Percentiles rank a stretch among this genome's conserved stretches.
These are phyloP conservation scores for Mesembrinibis cayennensis DNA, from an alignment of 2,113 vertebrate species.

Conservation along the genomic window DNA sequence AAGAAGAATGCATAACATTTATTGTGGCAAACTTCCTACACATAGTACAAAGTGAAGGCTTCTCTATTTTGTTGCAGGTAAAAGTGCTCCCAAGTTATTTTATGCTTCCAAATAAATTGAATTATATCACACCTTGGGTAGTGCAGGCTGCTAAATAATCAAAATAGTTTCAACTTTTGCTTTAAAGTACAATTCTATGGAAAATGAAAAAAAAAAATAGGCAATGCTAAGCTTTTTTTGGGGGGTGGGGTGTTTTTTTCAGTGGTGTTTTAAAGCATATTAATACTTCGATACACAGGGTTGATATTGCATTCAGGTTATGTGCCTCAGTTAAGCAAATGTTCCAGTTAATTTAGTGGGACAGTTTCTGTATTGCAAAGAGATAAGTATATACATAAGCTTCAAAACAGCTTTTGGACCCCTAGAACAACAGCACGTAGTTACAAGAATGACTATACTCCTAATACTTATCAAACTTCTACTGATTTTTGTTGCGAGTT, in stretches of 20 bases:
- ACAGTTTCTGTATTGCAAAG: neutral
- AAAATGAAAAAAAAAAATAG: neutral
- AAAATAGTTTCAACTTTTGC: neutral
- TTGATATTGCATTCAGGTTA: neutral
- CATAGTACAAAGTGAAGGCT: conserved; percentile 80
- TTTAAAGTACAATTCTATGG: neutral
- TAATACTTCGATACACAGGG: neutral
- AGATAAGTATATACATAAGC: neutral
- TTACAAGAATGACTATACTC: neutral
- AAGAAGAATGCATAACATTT: conserved; percentile 82
- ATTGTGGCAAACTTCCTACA: conserved; percentile 82
- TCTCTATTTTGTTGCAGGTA: conserved; percentile 85
- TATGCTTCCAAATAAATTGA: neutral
- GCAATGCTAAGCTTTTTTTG: neutral
- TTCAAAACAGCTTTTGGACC: neutral
- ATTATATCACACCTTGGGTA: neutral
- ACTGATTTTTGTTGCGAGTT: neutral
- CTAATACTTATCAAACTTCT: neutral
- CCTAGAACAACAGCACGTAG: neutral
- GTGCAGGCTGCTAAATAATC: neutral
- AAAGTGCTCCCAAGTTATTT: neutral
- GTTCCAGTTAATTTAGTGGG: neutral
- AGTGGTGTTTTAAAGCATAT: neutral
- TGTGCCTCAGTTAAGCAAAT: neutral
- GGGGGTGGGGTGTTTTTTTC: fast-evolving